Evolutionary conservation across 2,888 invertebrate genomes (phyloP).

Genomic region (Brachypalpus laphriformis): DNA sequence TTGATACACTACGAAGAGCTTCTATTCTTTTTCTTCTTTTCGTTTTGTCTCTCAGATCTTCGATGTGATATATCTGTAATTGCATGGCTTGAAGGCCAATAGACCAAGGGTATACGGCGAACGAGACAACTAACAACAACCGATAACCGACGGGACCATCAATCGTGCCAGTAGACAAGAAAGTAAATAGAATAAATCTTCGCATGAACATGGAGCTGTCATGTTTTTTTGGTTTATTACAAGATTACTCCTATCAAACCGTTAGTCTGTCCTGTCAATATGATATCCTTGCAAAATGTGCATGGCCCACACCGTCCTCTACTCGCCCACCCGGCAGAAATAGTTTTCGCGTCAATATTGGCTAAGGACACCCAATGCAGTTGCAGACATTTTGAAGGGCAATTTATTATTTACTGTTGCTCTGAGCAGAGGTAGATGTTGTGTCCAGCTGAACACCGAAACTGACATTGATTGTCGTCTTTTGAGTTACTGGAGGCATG

Average conservation of each 20-base stretch:
- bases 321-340: no score
- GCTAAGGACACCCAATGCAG: conserved; percentile 20
- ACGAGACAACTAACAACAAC: conserved; percentile 28
- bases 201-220: conserved; percentile 42
- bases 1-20: conserved; percentile 32
- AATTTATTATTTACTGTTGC: neutral
- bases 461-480: conserved; percentile 42
- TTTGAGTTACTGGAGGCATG: neutral
- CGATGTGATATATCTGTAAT: conserved; percentile 28
- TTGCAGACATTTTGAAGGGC: neutral
- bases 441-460: neutral
- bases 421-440: neutral
- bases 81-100: conserved; percentile 34
- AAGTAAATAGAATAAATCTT: conserved; percentile 72
- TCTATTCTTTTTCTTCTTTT: neutral
- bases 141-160: conserved; percentile 52
- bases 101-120: neutral
- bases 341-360: neutral
- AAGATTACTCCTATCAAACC: conserved; percentile 65
- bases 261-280: conserved; percentile 65
- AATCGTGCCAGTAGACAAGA: conserved; percentile 62
- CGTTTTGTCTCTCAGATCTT: neutral
- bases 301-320: neutral
- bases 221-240: conserved; percentile 64
- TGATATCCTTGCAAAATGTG: conserved; percentile 65